These are phyloP conservation scores for Aphelocoma californica DNA, from an alignment of 2,797 vertebrate genomes.

Conservation along the genomic window DNA sequence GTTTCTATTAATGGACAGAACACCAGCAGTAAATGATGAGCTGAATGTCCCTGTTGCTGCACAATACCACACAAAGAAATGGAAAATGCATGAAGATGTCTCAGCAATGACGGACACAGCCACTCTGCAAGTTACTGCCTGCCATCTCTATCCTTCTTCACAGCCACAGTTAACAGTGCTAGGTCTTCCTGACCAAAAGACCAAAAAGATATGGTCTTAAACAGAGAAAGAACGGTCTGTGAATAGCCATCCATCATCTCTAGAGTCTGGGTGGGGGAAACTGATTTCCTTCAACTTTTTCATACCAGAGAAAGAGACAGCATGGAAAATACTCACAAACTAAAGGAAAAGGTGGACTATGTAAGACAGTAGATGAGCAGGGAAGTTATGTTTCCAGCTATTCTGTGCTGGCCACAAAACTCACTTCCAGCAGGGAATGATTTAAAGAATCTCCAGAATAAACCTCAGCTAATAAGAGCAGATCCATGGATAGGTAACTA, in stretches of 20 bases:
- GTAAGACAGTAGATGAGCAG: not conserved
- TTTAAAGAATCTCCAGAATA: not conserved
- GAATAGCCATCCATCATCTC: not conserved
- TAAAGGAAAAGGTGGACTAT: not conserved
- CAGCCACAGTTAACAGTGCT: not conserved
- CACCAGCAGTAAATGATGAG: not conserved
- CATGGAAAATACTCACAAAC: not conserved
- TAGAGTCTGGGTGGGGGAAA: not conserved
- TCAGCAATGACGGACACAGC: not conserved
- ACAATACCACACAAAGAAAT: not conserved
- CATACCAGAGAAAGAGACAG: not conserved
- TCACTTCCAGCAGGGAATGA: not conserved
- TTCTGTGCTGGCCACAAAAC: not conserved
- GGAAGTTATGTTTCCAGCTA: not conserved
- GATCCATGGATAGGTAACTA: not conserved
- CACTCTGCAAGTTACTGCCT: not conserved
- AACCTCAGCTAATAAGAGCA: not conserved
- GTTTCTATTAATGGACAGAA: conserved; percentile 1
- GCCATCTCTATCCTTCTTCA: not conserved
- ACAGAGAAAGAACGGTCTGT: not conserved
- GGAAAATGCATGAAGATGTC: not conserved
- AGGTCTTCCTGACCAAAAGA: not conserved
- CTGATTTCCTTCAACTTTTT: not conserved
- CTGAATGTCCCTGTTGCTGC: not conserved
- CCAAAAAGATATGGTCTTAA: not conserved